A percentile compares a stretch with the other conserved stretches of the same genome.
Conservation (phyloP, 2,888 invertebrate species). For the Caradrina kadenii region DNA sequence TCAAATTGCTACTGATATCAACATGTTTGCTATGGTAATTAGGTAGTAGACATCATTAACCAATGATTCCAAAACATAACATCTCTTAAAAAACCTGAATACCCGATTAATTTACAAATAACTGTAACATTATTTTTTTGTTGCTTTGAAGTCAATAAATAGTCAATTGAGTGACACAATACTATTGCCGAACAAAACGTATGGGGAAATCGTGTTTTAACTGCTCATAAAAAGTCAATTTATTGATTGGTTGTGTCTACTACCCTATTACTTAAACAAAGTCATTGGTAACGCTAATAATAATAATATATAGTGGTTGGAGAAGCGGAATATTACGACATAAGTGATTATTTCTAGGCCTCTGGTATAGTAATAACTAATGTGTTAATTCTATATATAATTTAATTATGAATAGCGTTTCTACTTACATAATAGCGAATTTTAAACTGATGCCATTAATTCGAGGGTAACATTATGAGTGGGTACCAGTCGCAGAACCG, state of each 20-base stretch:
- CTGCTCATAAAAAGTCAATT: too few species aligned
- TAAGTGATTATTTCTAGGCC: neutral
- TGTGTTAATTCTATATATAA: neutral
- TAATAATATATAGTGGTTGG: neutral
- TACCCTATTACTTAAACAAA: too few species aligned
- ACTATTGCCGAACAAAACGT: too few species aligned
- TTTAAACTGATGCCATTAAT: slow-evolving; percentile 39
- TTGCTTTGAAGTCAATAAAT: too few species aligned
- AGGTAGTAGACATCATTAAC: neutral
- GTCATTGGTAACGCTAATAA: neutral
- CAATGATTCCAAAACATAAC: too few species aligned
- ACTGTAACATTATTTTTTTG: too few species aligned
- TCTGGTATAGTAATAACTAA: neutral
- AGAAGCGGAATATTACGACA: neutral
- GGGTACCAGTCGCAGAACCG: slow-evolving; percentile 19
- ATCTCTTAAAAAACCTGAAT: too few species aligned
- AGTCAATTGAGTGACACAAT: too few species aligned
- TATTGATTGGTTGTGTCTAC: too few species aligned
- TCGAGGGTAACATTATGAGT: slow-evolving; percentile 33
- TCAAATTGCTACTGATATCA: slow-evolving; percentile 23
- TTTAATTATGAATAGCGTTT: neutral
- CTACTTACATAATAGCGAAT: neutral
- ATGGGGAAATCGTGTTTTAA: too few species aligned
- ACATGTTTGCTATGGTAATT: slow-evolving; percentile 14
- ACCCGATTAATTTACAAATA: too few species aligned